Evolutionary conservation across 2,888 invertebrate species (phyloP).

Genomic region (Aelia acuminata): DNA sequence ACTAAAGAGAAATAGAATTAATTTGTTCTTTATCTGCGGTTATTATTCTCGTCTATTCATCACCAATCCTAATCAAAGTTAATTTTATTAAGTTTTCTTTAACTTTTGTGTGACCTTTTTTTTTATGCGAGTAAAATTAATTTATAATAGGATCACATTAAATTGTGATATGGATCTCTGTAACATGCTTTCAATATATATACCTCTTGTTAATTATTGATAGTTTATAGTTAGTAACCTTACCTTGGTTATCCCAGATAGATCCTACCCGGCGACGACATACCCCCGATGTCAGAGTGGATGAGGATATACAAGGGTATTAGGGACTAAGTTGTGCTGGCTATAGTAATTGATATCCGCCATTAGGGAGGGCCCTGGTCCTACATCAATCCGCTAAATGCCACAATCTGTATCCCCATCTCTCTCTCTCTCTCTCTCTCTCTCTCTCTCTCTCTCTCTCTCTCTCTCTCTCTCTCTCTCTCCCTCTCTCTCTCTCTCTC

Average conservation of each 20-base stretch:
- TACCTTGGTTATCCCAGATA: background rate
- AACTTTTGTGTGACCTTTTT: too few relatives aligned
- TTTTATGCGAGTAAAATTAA: too few relatives aligned
- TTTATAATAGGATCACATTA: too few relatives aligned
- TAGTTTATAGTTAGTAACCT: background rate
- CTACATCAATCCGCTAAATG: constrained; percentile 3
- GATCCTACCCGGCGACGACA: background rate
- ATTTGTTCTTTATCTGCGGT: too few relatives aligned
- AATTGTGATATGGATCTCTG: background rate
- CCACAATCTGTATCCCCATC: background rate
- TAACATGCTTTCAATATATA: background rate
- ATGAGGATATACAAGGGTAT: constrained; percentile 11
- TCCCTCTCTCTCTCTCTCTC: too few relatives aligned
- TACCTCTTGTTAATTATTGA: background rate
- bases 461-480: too few relatives aligned
- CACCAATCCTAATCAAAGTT: too few relatives aligned
- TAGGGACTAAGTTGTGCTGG: background rate
- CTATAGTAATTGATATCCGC: background rate
- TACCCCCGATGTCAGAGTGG: background rate
- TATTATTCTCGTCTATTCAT: too few relatives aligned
- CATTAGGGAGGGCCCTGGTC: background rate
- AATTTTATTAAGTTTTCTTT: too few relatives aligned
- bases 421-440: background rate
- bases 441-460: too few relatives aligned
- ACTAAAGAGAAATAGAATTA: too few relatives aligned